Evolutionary conservation across 2,888 invertebrate genomes (phyloP), one percentile per base, ranked within the genome.

Genomic region (Drosophila setosimentum): DNA sequence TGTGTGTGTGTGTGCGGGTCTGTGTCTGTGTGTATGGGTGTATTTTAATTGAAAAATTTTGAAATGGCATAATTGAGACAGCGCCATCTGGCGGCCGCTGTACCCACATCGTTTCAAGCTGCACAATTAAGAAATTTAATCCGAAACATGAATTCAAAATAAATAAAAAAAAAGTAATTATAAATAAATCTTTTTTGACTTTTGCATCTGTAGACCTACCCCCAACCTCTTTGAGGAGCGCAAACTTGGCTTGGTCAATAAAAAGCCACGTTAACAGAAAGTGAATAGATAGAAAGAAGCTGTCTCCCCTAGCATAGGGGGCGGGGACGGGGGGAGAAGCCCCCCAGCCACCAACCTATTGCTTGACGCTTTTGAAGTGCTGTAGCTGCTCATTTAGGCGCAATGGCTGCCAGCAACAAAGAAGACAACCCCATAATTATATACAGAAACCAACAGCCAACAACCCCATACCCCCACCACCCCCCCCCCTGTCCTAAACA

Each of bases 21-120:
- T 51, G 27, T 45, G 45, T 35, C 13, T 37, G 59, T n/a, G 48
- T 21, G 51, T 48, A 27, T 53, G 62, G 55, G 13, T 21, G 58
- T 51, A 32, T 77, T 89, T 77, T 84, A 89, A 89, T 89, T 89
- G 89, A 87, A 87, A 84, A 82, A 87, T 89, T 77, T 65, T 78
- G 80, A 89, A 86, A 89, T 89, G 85, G 80, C 80, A 86, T 87
- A 86, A 86, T 86, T 87, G 74, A 77, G 68, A 48, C 63, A 80
- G 50, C 86, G 77, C 68, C 82, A 71, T 69, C 76, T 75, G 80
- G 42, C 69, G 75, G 55, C 54, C 67, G 68, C 68, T 55, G 69
- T 62, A 42, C 33, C 24, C 30, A 24, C 45, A 45, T 32, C 59
- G 40, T 16, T 64, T 55, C 67, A 54, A 84, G 73, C 68, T 62